Percentiles rank a stretch among this genome's conserved stretches.
These are phyloP conservation scores for Scrobipalpa atriplicella DNA, from an alignment of 2,888 invertebrate species.

Conservation along the genomic window DNA sequence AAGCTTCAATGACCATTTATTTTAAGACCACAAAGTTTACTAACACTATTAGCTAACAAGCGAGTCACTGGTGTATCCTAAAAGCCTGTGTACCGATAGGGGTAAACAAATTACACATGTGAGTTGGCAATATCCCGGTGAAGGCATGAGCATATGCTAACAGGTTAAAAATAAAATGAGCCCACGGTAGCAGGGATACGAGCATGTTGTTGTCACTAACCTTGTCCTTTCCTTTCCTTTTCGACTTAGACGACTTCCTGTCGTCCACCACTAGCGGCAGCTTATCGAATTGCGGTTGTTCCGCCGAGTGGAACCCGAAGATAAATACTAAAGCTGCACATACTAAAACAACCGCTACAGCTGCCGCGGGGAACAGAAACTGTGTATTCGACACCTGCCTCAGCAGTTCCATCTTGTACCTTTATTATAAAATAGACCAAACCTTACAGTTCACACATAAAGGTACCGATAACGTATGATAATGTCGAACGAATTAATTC, in stretches of 20 bases:
- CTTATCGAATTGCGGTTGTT: slow-evolving; percentile 91
- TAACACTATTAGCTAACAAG: not conserved
- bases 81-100: not conserved
- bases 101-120: slow-evolving; percentile 30
- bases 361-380: slow-evolving; percentile 80
- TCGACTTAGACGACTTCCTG: slow-evolving; percentile 86
- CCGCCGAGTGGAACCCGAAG: slow-evolving; percentile 90
- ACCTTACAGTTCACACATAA: slow-evolving; percentile 74
- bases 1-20: slow-evolving; percentile 17
- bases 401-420: slow-evolving; percentile 82
- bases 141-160: slow-evolving; percentile 63
- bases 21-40: slow-evolving; percentile 11
- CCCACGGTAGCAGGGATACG: slow-evolving; percentile 56
- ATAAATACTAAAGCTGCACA: slow-evolving; percentile 89
- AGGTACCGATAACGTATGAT: slow-evolving; percentile 75
- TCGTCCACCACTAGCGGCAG: slow-evolving; percentile 85
- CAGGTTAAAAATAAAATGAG: slow-evolving; percentile 80
- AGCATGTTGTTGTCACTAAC: slow-evolving; percentile 69
- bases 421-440: slow-evolving; percentile 57
- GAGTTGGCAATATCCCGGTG: slow-evolving; percentile 48
- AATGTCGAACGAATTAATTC: slow-evolving; percentile 78
- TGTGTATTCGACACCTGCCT: slow-evolving; percentile 82
- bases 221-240: slow-evolving; percentile 88
- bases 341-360: slow-evolving; percentile 85
- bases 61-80: not conserved